Conservation (phyloP, 2,797 vertebrate species). For the Manis javanica region DNA sequence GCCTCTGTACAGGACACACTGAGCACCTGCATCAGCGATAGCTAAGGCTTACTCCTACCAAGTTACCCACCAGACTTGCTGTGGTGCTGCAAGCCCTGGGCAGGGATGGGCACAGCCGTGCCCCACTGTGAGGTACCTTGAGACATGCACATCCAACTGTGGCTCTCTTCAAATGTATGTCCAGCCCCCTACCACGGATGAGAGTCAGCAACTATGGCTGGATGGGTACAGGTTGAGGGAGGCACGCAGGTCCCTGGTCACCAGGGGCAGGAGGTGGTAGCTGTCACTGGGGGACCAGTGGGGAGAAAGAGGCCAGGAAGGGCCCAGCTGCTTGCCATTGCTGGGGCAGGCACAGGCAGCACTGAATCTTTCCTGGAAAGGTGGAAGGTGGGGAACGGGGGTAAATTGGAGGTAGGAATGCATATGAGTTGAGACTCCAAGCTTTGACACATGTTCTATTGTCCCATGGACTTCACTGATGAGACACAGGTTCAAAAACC, state of each 20-base stretch:
- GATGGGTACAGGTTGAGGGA: neutral
- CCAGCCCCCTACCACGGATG: neutral
- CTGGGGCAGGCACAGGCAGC: neutral
- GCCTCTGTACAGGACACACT: neutral
- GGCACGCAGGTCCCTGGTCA: neutral
- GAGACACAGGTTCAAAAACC: neutral
- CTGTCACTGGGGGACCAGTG: neutral
- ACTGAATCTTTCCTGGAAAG: neutral
- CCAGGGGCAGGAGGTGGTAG: neutral
- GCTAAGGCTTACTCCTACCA: neutral
- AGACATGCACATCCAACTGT: rapidly evolving
- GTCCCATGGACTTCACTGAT: neutral
- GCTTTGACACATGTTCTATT: neutral
- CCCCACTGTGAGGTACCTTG: neutral
- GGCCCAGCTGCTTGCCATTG: neutral
- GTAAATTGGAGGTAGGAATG: neutral
- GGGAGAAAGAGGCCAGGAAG: neutral
- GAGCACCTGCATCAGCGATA: neutral
- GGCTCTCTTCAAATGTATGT: neutral
- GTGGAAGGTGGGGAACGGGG: no score
- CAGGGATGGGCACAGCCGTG: rapidly evolving
- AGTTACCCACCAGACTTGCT: neutral
- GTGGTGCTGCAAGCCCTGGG: rapidly evolving
- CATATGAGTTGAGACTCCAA: neutral
- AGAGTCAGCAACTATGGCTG: neutral